Percentiles rank a stretch among this genome's conserved stretches.
Evolutionary conservation across 2,113 vertebrate genomes (phyloP).

Genomic region (Stomatorhinus ivindoensis): DNA sequence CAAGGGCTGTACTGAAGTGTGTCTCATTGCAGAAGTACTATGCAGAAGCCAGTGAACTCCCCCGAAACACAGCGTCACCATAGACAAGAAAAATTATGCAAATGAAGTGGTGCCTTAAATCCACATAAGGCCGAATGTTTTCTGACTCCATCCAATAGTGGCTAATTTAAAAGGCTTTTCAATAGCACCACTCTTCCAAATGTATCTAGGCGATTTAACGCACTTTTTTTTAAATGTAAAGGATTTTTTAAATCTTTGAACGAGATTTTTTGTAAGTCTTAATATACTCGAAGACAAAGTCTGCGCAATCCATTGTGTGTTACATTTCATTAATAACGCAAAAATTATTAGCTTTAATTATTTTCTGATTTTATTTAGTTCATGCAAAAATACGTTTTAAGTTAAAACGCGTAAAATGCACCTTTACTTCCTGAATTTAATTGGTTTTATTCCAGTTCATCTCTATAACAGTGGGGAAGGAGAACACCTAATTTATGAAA

Average conservation of each 20-base stretch:
- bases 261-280: slow-evolving; percentile 1
- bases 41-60: slow-evolving; percentile 62
- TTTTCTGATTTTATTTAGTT: neutral
- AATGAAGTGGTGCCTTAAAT: slow-evolving; percentile 70
- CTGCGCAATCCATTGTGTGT: neutral
- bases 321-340: neutral
- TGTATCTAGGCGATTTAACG: neutral
- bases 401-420: neutral
- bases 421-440: neutral
- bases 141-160: slow-evolving; percentile 21
- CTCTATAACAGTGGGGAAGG: neutral
- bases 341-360: neutral
- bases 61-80: slow-evolving; percentile 77
- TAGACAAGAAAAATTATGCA: slow-evolving; percentile 97
- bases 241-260: neutral
- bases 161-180: neutral
- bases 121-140: slow-evolving; percentile 62
- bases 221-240: neutral
- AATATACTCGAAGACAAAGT: neutral
- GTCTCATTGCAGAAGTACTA: slow-evolving; percentile 67
- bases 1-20: slow-evolving; percentile 61
- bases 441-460: neutral
- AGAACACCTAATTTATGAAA: neutral
- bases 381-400: neutral
- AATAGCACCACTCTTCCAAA: neutral